phyloP scores from a whole-genome alignment of 2,113 vertebrate species.

The Abramis brama region DNA sequence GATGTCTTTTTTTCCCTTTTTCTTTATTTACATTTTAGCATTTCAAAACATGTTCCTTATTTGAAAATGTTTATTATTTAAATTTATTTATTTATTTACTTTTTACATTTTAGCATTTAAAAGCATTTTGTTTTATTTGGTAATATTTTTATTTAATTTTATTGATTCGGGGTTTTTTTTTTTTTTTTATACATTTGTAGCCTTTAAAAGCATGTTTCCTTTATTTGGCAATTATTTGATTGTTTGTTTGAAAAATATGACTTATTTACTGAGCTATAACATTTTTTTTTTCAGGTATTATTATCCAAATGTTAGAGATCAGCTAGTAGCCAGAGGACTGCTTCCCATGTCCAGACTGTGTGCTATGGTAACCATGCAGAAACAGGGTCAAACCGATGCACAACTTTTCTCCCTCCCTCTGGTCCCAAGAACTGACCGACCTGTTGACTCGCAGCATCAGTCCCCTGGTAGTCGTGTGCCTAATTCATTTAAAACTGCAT shows the following conservation, averaged over 20 bases:
- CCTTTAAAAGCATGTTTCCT: background rate
- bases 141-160: background rate
- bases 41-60: background rate
- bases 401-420: constrained; percentile 89
- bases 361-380: constrained; percentile 90
- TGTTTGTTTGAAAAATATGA: background rate
- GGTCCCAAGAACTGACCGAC: constrained; percentile 73
- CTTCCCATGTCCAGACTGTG: constrained; percentile 91
- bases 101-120: background rate
- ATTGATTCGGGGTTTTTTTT: background rate
- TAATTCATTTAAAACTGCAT: background rate
- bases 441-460: constrained; percentile 63
- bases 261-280: background rate
- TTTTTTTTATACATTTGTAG: background rate
- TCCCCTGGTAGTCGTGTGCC: constrained; percentile 79
- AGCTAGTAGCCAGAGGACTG: constrained; percentile 88
- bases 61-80: background rate
- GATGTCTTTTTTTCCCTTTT: background rate
- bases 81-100: background rate
- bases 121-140: background rate
- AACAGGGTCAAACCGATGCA: constrained; percentile 74
- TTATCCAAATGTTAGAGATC: constrained; percentile 95
- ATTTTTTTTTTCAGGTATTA: constrained; percentile 83
- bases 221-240: background rate
- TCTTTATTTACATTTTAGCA: background rate